Evolutionary conservation across 2,797 vertebrate species (phyloP).

Genomic region (Momotus momota): DNA sequence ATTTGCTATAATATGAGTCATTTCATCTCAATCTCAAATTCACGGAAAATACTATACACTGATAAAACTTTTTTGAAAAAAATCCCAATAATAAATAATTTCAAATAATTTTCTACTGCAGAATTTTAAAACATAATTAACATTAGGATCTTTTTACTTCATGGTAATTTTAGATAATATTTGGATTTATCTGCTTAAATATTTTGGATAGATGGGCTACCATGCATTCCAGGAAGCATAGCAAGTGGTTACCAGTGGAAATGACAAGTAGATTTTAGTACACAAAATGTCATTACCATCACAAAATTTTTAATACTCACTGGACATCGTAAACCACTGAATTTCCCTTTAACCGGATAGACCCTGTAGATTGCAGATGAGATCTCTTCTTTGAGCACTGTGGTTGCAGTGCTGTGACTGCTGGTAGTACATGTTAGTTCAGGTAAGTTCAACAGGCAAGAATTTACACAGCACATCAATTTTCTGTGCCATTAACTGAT

Average conservation of each 20-base stretch:
- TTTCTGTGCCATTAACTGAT: neutral
- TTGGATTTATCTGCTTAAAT: neutral
- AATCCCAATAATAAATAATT: neutral
- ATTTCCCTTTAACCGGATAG: neutral
- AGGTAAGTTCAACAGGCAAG: neutral
- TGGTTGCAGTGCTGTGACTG: neutral
- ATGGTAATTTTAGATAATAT: neutral
- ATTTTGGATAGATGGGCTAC: neutral
- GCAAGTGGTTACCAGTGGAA: neutral
- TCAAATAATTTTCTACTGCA: neutral
- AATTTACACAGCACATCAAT: neutral
- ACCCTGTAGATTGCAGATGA: neutral
- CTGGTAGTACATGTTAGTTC: neutral
- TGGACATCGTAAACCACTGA: neutral
- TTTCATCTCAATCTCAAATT: neutral
- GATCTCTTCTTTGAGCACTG: neutral
- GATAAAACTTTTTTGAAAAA: neutral
- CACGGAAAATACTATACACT: neutral
- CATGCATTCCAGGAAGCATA: neutral
- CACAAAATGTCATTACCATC: neutral
- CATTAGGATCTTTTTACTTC: neutral
- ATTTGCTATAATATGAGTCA: neutral
- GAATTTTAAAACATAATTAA: neutral
- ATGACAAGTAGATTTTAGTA: neutral
- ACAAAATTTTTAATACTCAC: neutral